Base-by-base conservation (phyloP, 2,888 invertebrate genomes). In the Drosophila sordidula region DNA sequence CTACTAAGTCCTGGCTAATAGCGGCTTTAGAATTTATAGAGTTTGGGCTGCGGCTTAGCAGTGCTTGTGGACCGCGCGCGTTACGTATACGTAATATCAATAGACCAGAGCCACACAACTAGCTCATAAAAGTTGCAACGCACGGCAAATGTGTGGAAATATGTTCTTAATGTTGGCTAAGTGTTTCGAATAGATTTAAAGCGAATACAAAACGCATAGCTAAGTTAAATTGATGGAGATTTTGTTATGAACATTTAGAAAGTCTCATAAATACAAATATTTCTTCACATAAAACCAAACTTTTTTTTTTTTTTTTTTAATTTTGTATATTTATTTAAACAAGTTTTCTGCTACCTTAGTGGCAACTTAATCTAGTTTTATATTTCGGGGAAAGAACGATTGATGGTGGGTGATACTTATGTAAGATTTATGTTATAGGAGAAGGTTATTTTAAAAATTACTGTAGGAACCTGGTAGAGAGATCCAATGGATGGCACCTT, bases 21-120 rank as follows among this genome's bases (percentile, higher is more conserved):
- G 83, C 85, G 75, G 81, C 87, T 87, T 85, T 89, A 80, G 71
- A 89, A 88, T 88, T 87, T 83, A 88, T 86, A 78, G 84, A 85
- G 78, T 80, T 83, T 88, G 45, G 49, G 70, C 73, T 67, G 69
- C 50, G 77, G 87, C 78, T 82, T 80, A 87, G 64, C 50, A 85
- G 71, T 82, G 80, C 84, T 72, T 77, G 63, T 75, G 65, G 39
- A 34, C 58, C 44, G 45, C 41, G 29, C 55, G 18, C 52, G 44
- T 25, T 50, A 52, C 76, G 76, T 76, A 78, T 75, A 59, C 85
- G 63, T 73, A 71, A 87, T 74, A 66, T 74, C 54, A 47, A 68
- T 77, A 50, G 50, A 54, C 46, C 18, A 16, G 36, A 25, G 63
- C 46, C 42, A 16, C 61, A 44, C 11, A 29, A 36, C 49, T 72